Evolutionary conservation across 2,888 invertebrate species (phyloP), one percentile per base, ranked within the genome.

Genomic region (Phaedon cochleariae): DNA sequence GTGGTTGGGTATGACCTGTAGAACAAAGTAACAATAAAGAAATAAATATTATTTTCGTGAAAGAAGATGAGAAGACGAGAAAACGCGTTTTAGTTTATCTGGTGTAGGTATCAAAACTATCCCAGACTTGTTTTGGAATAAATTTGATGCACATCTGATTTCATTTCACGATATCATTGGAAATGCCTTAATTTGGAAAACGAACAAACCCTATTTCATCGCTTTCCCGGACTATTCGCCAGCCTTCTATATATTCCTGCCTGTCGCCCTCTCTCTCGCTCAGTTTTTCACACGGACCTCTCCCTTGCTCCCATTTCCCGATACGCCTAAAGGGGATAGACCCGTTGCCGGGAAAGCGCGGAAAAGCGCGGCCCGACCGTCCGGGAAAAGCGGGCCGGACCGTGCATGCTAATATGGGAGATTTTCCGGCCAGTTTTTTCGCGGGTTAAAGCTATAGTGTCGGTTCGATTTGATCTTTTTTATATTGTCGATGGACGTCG

Each of bases 391-490:
- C 37, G 59, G 26, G 41, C 59, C 51, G 66, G 59, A 59, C 66
- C 54, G 22, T 22, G 37, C 53, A 66, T 59, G 62, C 59, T 62
- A 66, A 62, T 62, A 55, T 60, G 60, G 53, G 15, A n/a, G 59
- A 59, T 59, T 64, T 55, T 59, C 64, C 54, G 49, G 64, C 60
- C n/a, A 53, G 55, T 64, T 64, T 64, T 64, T 63, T 58, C 41
- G 41, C 41, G 41, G 12, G 3, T 41, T n/a, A 2, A 2, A 15
- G 15, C 3, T 3, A n/a, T 15, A 15, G 41, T 12, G 15, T n/a
- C 41, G 31, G 9, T 52, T 60, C 15, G 22, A 51, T 51, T 21
- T 9, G 21, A 37, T n/a, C n/a, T 41, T 15, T 15, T 41, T 41
- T 41, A 41, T 41, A 41, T 41, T n/a, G 41, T 41, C 41, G 6